Evolutionary conservation across 2,113 vertebrate genomes (phyloP).

Genomic region (Dipodomys spectabilis): DNA sequence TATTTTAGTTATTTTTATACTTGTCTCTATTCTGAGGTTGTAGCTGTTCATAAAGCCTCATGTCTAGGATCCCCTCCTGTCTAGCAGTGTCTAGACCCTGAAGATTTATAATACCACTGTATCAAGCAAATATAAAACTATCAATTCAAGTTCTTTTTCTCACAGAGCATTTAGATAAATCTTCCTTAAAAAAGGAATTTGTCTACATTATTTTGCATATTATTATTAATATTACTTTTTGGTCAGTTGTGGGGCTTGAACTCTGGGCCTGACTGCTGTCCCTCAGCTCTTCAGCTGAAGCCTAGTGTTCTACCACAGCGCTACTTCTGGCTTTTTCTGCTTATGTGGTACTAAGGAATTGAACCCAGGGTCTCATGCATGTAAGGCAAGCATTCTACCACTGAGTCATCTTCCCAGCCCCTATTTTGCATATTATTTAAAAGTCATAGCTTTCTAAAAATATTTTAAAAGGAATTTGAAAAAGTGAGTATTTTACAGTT

Average conservation of each 20-base stretch:
- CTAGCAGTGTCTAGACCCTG: background rate
- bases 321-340: no score
- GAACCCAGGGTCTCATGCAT: no score
- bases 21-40: background rate
- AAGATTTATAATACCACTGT: background rate
- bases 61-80: background rate
- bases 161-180: background rate
- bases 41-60: background rate
- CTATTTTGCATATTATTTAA: background rate
- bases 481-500: background rate
- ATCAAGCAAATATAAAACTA: constrained; percentile 5
- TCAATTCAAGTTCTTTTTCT: background rate
- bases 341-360: no score
- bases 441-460: background rate
- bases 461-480: background rate
- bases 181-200: background rate
- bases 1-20: background rate
- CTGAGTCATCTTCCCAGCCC: no score
- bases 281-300: no score
- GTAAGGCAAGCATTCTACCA: no score
- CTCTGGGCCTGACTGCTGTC: no score
- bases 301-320: no score
- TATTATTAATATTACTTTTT: background rate
- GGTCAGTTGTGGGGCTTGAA: no score
- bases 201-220: background rate